Evolutionary conservation across 2,113 vertebrate genomes (phyloP).

Genomic region (Nansenia antarctica): DNA sequence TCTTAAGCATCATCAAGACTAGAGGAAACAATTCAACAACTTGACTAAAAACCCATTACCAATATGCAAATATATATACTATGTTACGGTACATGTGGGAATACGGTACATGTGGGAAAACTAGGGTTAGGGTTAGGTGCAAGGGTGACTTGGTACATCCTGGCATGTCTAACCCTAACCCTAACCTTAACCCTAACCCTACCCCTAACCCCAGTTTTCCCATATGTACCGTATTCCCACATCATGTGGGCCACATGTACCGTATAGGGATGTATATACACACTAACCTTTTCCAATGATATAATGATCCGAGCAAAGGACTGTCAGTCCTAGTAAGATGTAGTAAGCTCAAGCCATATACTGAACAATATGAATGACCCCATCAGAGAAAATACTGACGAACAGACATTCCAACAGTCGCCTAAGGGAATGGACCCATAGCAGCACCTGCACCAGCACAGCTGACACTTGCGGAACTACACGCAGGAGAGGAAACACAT

Average conservation of each 20-base stretch:
- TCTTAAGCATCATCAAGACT: too few relatives aligned
- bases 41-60: too few relatives aligned
- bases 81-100: background rate
- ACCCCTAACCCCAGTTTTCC: too few relatives aligned
- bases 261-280: background rate
- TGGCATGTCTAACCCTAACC: too few relatives aligned
- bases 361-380: slow-evolving; percentile 80
- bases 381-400: slow-evolving; percentile 87
- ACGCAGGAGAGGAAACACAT: slow-evolving; percentile 2
- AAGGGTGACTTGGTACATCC: too few relatives aligned
- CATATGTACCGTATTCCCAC: background rate
- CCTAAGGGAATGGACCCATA: slow-evolving; percentile 85
- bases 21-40: too few relatives aligned
- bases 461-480: slow-evolving; percentile 78
- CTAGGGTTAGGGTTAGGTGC: too few relatives aligned
- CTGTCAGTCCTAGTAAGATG: slow-evolving; percentile 81
- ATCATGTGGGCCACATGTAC: too few relatives aligned
- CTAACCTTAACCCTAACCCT: too few relatives aligned
- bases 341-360: slow-evolving; percentile 91
- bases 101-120: too few relatives aligned
- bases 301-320: slow-evolving; percentile 70
- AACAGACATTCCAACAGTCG: slow-evolving; percentile 86
- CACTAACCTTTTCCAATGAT: slow-evolving; percentile 45
- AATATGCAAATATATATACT: background rate
- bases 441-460: slow-evolving; percentile 76